A percentile compares a stretch with the other conserved stretches of the same genome.
phyloP scores from a whole-genome alignment of 2,888 invertebrate species.

The Diarsia brunnea region DNA sequence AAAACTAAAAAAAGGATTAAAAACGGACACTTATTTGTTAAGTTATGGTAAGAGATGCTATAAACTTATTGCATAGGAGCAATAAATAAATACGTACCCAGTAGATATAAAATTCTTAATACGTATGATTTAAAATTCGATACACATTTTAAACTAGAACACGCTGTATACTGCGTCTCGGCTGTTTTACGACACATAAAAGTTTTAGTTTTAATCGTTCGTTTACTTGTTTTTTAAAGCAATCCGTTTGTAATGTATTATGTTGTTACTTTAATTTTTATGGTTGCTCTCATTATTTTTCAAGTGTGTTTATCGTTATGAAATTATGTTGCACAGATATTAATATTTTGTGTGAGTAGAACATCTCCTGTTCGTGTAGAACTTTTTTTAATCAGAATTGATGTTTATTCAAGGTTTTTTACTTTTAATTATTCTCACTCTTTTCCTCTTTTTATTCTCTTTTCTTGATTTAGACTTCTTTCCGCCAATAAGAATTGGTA shows the following conservation, averaged over 20 bases:
- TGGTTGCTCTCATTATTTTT: conserved; percentile 31
- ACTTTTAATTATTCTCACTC: neutral
- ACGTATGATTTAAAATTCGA: conserved; percentile 32
- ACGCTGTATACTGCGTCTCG: conserved; percentile 39
- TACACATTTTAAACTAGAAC: conserved; percentile 36
- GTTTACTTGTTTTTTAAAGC: conserved; percentile 53
- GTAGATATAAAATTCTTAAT: conserved; percentile 36
- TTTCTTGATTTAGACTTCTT: no score
- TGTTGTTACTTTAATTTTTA: conserved; percentile 46
- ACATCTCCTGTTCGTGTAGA: neutral
- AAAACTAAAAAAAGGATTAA: no score
- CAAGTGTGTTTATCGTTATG: conserved; percentile 17
- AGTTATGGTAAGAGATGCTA: no score
- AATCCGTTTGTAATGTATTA: conserved; percentile 43
- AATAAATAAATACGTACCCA: conserved; percentile 25
- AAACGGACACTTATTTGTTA: no score
- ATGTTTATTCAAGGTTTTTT: neutral
- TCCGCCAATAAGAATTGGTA: neutral
- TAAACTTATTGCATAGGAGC: conserved; percentile 7
- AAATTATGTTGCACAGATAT: neutral
- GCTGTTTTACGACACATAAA: conserved; percentile 62
- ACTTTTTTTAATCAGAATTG: neutral
- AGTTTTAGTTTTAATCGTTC: conserved; percentile 61
- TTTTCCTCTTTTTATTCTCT: no score
- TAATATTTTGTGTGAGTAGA: neutral